Conservation (phyloP, 2,113 vertebrate genomes). For the Meleagris gallopavo region DNA sequence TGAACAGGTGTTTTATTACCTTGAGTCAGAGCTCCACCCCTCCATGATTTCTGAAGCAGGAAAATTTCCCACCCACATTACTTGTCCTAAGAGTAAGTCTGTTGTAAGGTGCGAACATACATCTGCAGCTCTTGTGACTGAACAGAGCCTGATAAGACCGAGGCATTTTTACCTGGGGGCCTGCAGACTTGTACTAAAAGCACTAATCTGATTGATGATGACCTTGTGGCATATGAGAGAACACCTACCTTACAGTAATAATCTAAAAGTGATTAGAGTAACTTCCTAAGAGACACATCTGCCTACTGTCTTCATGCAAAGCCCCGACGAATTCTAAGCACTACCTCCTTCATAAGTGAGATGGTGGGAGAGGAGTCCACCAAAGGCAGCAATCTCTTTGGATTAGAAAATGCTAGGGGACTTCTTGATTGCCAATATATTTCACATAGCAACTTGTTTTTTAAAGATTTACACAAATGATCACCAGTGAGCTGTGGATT, state of each 20-base stretch:
- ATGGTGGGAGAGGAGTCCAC: no score
- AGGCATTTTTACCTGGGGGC: accelerated
- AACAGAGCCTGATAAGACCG: neutral
- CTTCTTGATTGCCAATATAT: neutral
- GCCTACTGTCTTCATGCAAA: neutral
- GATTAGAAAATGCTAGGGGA: neutral
- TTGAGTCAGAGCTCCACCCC: conserved; percentile 72
- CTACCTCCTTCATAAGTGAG: neutral
- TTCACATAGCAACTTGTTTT: neutral
- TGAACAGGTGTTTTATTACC: conserved; percentile 53
- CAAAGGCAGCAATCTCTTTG: neutral
- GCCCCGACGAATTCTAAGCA: neutral
- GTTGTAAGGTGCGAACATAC: neutral
- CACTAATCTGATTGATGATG: neutral
- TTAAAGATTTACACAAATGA: neutral
- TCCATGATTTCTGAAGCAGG: conserved; percentile 43
- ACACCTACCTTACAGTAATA: neutral
- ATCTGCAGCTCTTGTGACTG: neutral
- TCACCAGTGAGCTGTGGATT: neutral
- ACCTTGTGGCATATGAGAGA: accelerated
- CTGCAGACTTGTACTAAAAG: neutral
- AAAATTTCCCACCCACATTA: conserved; percentile 60
- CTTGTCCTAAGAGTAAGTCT: neutral
- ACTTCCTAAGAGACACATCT: neutral
- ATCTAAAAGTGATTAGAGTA: neutral